Base-by-base conservation (phyloP, 1,140 invertebrate genomes). In the Globodera rostochiensis region DNA sequence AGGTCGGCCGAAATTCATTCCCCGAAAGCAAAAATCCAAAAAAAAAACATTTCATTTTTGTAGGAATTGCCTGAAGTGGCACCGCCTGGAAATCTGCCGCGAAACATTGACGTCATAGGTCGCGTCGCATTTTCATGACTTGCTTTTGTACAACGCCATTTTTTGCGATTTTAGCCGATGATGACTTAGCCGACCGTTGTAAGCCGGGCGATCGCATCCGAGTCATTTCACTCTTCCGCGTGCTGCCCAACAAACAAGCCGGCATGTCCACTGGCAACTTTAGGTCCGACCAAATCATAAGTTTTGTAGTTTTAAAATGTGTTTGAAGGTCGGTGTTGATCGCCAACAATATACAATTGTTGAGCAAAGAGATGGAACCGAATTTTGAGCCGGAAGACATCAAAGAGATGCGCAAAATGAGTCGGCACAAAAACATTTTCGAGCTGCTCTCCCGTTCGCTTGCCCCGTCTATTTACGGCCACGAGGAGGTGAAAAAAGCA, bases 11-110 rank as follows among this genome's bases (percentile, higher is more conserved):
- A 11, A 11, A 77, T 60, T 21, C 3, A 67, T 9, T 36, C 49
- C 50, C 50, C 36, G 2, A 36, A 36, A 36, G 25, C 25, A 36
- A 0, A 75, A 36, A 82, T n/a, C 21, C 21, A 70, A 25, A 46
- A 15, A 46, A 15, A 9, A 66, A 74, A 11, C 19, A 21, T 13
- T 19, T 46, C 9, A 9, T n/a, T 21, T 80, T 85, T 76, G 36
- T 85, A 98, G 92, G 98, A 99, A 92, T 97, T 99, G 95, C 97
- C 98, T 0, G 98, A 99, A 91, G 96, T 96, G 90, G 95, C 98
- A 4, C 98, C 98, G 0, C 95, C 96, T 86, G 92, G 95, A 6
- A 96, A 98, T 88, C 91, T 99, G 82, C 97, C 98, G 1, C 92
- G 98, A 45, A 94, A 94, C 85, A 93, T 99, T 11, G 97, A 99